Percentiles rank a stretch among this genome's conserved stretches.
phyloP scores from a whole-genome alignment of 2,113 vertebrate species.

The Empidonax alnorum region DNA sequence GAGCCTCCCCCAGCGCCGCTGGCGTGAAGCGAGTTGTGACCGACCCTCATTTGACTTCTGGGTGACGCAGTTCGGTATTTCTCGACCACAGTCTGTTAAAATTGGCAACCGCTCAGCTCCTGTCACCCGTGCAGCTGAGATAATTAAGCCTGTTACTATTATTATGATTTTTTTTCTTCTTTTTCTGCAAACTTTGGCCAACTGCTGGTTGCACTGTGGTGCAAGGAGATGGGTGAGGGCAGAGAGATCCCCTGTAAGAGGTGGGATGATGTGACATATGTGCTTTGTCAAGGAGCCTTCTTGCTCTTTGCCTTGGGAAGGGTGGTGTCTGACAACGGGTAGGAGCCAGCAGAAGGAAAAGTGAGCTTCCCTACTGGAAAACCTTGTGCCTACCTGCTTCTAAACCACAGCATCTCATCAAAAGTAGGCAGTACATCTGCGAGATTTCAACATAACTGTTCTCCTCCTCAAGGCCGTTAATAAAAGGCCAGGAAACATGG shows the following conservation, averaged over 20 bases:
- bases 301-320: not conserved
- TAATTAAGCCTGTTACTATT: slow-evolving; percentile 43
- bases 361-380: accelerated
- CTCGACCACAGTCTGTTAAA: slow-evolving; percentile 41
- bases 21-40: not conserved
- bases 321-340: not conserved
- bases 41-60: slow-evolving; percentile 34
- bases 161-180: not conserved
- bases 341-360: not conserved
- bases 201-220: not conserved
- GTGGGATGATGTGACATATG: not conserved
- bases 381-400: not conserved
- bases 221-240: not conserved
- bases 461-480: not conserved
- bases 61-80: slow-evolving; percentile 29
- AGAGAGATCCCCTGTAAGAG: not conserved
- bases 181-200: slow-evolving; percentile 7
- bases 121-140: slow-evolving; percentile 13
- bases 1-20: accelerated
- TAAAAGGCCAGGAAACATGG: not conserved
- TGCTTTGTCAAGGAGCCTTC: not conserved
- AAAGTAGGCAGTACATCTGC: not conserved
- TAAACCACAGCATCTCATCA: not conserved
- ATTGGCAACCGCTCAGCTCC: slow-evolving; percentile 44
- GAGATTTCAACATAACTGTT: not conserved